Evolutionary conservation across 2,797 vertebrate genomes (phyloP).

Genomic region (Pelodytes ibericus): DNA sequence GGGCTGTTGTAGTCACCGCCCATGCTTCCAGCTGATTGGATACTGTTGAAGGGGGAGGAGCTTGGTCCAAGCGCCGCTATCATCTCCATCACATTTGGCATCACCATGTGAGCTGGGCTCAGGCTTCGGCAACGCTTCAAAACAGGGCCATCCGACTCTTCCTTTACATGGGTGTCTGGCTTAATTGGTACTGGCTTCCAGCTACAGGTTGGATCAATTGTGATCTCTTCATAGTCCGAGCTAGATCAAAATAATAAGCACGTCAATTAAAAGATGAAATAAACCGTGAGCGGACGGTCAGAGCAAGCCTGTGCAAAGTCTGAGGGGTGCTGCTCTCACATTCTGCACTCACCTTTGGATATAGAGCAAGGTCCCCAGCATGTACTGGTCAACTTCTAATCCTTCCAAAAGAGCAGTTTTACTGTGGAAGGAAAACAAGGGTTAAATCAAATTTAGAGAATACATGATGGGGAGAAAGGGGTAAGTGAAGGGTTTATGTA

Average conservation of each 20-base stretch:
- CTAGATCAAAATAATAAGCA: slow-evolving; percentile 62
- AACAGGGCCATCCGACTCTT: slow-evolving; percentile 87
- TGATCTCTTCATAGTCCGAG: slow-evolving; percentile 94
- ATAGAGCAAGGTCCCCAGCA: slow-evolving; percentile 93
- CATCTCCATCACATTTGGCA: slow-evolving; percentile 97
- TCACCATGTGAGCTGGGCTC: slow-evolving; percentile 91
- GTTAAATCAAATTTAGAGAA: no score
- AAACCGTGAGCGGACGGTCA: no score
- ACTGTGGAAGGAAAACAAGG: slow-evolving; percentile 70
- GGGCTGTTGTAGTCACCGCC: slow-evolving; percentile 79
- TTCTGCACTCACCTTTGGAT: slow-evolving; percentile 86
- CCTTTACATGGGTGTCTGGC: slow-evolving; percentile 89
- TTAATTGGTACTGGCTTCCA: slow-evolving; percentile 94
- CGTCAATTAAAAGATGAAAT: not conserved
- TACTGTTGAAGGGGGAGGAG: slow-evolving; percentile 76
- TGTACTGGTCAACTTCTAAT: slow-evolving; percentile 95
- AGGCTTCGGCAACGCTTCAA: slow-evolving; percentile 91
- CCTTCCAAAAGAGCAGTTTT: slow-evolving; percentile 93
- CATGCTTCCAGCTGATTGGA: slow-evolving; percentile 71
- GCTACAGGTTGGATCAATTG: slow-evolving; percentile 92
- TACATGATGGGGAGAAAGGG: no score
- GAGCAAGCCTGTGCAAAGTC: no score
- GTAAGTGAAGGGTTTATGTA: no score
- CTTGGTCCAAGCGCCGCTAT: slow-evolving; percentile 88
- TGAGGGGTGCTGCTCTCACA: not conserved